Base-by-base conservation (phyloP, 1,140 invertebrate genomes). In the Pseudomyrmex cubaensis region DNA sequence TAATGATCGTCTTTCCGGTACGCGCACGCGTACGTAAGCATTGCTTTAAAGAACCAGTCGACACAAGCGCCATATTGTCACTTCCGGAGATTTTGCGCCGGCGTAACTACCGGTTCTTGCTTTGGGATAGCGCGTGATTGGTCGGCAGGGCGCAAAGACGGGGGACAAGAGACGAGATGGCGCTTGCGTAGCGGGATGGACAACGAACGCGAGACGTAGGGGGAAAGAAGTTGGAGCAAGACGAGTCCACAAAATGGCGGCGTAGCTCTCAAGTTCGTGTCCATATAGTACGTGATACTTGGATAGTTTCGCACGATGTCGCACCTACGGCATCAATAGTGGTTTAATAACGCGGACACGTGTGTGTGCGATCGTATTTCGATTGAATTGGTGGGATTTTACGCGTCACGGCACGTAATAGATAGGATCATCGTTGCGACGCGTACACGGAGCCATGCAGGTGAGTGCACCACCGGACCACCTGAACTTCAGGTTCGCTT, bases 401-500 rank as follows among this genome's bases (percentile, higher is more conserved):
- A 70, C 70, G 77, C 22, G 48, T 63, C 9, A 69, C 82, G 76
- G 35, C 57, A 59, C 64, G 35, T 10, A 52, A 63, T 84, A 52
- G 56, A 75, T 84, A 35, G 85, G 87, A 50, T 73, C 76, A 74
- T 87, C 83, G 86, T 85, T 92, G 90, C 90, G 92, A 93, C 93
- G 92, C 93, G 93, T 93, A 93, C 89, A 93, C 91, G 88, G 88
- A 82, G 92, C 90, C 89, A 94, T 94, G 93, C 93, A 94, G 93
- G 93, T 94, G 93, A 94, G 93, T 94, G 93, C 61, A 15, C 12
- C 13, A 15, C 10, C 17, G 17, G 13, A 44, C 35, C 17, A 44
- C 4, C 85, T 80, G 87, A 50, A 82, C 82, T 91, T 84, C 85
- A 83, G 76, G 75, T 76, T 84, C 63, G 77, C 82, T 90, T 87